A percentile compares a stretch with the other conserved stretches of the same genome.
These are phyloP conservation scores for Cairina moschata DNA, from an alignment of 2,113 vertebrate genomes.

Conservation along the genomic window DNA sequence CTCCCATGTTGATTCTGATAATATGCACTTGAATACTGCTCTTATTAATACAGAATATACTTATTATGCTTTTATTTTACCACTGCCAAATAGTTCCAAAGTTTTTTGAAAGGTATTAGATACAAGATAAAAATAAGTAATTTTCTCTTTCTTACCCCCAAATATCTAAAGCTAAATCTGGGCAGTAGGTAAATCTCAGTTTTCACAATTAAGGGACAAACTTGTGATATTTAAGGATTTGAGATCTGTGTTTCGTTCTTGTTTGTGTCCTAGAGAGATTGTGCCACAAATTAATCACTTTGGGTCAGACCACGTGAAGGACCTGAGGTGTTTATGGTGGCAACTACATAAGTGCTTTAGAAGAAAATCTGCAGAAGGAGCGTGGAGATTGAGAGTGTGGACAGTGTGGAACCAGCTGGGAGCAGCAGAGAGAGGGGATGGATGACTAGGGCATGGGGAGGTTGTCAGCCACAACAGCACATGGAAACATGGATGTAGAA, in stretches of 20 bases:
- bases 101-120: not conserved
- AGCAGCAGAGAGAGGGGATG: not conserved
- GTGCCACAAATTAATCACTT: not conserved
- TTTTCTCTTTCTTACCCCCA: not conserved
- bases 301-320: not conserved
- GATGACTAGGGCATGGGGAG: rapidly evolving
- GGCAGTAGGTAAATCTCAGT: not conserved
- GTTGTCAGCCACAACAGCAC: not conserved
- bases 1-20: not conserved
- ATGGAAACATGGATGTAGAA: not conserved
- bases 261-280: not conserved
- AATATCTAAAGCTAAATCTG: not conserved
- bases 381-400: too few relatives aligned
- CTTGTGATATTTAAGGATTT: not conserved
- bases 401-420: not conserved
- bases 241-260: not conserved
- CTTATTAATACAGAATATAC: not conserved
- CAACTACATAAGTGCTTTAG: not conserved
- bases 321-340: not conserved
- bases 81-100: not conserved
- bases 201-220: not conserved
- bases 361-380: not conserved
- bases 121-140: not conserved
- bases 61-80: not conserved
- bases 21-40: not conserved